These are phyloP conservation scores for Pentalonia nigronervosa DNA, from an alignment of 1,140 invertebrate species.

Conservation along the genomic window DNA sequence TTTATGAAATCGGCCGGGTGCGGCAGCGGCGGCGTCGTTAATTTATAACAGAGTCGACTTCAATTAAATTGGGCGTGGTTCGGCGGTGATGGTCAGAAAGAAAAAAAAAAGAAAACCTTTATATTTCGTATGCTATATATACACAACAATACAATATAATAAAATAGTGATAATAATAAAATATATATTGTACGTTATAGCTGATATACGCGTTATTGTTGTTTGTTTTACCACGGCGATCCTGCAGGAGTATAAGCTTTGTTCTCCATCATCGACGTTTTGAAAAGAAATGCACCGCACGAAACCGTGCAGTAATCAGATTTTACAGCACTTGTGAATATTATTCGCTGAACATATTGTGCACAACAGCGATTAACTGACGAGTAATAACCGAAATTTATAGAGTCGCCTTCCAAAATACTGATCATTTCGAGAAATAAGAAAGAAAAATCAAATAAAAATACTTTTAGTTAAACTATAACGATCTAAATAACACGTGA, in stretches of 20 bases:
- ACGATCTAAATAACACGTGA: not conserved
- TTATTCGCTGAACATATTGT: not conserved
- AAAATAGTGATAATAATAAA: not conserved
- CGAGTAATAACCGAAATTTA: not conserved
- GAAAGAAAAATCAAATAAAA: not conserved
- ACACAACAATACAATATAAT: not conserved
- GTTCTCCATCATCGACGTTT: not conserved
- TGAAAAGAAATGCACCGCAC: not conserved
- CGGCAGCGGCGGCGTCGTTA: not conserved
- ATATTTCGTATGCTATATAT: not conserved
- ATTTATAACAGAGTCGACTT: not conserved
- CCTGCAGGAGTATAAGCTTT: not conserved
- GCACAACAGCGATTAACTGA: not conserved
- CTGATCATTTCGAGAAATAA: not conserved
- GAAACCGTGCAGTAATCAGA: not conserved
- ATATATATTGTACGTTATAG: not conserved
- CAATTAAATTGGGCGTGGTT: constrained; percentile 48
- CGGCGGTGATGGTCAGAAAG: not conserved
- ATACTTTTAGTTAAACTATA: not conserved
- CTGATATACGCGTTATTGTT: not conserved
- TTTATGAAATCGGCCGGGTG: constrained; percentile 11
- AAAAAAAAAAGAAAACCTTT: not conserved
- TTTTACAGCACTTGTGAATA: not conserved
- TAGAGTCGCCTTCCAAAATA: not conserved
- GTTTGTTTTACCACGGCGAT: not conserved